phyloP scores from a whole-genome alignment of 2,888 invertebrate genomes.

The Hedychridium roseum region DNA sequence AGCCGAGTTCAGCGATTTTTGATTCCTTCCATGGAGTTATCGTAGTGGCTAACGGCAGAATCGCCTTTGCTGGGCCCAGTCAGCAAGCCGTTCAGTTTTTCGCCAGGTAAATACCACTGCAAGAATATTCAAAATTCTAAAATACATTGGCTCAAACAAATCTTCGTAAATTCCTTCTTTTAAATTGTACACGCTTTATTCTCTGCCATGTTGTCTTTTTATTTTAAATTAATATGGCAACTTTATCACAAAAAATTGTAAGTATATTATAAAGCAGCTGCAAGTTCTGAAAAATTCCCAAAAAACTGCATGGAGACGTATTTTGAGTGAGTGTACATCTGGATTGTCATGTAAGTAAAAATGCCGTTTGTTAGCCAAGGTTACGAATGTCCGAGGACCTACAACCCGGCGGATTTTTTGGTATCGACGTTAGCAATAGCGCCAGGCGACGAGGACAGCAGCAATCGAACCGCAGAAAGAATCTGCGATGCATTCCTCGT shows the following conservation, averaged over 20 bases:
- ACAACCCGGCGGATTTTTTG: conserved; percentile 91
- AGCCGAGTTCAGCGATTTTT: conserved; percentile 89
- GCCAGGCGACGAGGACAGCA: conserved; percentile 79
- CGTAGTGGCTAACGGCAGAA: conserved; percentile 85
- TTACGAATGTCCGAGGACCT: conserved; percentile 80
- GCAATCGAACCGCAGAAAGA: conserved; percentile 74
- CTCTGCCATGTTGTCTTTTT: no score
- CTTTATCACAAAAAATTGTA: no score
- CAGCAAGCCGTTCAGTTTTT: conserved; percentile 74
- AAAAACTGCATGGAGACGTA: no score
- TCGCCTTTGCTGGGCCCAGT: conserved; percentile 83
- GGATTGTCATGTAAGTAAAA: no score
- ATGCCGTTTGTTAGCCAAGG: conserved; percentile 71
- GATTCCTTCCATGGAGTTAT: conserved; percentile 82
- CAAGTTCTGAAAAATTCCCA: no score
- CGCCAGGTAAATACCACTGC: conserved; percentile 71
- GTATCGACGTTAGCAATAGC: conserved; percentile 83
- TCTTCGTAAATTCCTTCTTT: no score
- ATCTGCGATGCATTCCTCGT: conserved; percentile 82
- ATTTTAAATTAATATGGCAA: no score
- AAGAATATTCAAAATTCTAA: no score
- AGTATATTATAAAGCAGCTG: no score
- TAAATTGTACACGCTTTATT: no score
- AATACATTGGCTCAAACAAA: no score
- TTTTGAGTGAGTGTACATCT: no score